These are phyloP conservation scores for Anniella stebbinsi DNA, from an alignment of 2,797 vertebrate species.

Conservation along the genomic window DNA sequence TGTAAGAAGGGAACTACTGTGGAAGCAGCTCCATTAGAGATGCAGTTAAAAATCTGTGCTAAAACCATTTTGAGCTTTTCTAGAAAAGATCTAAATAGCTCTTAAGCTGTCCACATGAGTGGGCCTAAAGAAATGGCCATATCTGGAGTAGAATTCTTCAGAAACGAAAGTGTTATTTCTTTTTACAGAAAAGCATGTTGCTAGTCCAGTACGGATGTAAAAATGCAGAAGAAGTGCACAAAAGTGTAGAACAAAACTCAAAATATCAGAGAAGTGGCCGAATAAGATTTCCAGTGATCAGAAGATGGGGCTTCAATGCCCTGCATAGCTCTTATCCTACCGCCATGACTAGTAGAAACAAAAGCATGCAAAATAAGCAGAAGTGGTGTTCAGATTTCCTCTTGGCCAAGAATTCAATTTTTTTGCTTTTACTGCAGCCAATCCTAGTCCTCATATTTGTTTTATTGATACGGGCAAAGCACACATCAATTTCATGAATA, in stretches of 20 bases:
- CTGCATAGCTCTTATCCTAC: background rate
- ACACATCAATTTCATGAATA: background rate
- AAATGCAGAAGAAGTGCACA: background rate
- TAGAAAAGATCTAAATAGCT: background rate
- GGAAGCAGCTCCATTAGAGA: background rate
- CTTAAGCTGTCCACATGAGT: background rate
- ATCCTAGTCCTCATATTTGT: too few species aligned
- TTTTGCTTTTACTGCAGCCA: background rate
- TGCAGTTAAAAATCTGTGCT: background rate
- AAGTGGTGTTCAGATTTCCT: background rate
- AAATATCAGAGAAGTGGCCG: background rate
- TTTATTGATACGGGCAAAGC: background rate
- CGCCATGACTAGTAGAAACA: background rate
- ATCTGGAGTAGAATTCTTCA: background rate
- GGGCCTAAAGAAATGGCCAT: background rate
- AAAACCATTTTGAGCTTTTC: background rate
- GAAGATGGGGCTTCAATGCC: background rate
- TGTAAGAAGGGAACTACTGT: too few species aligned
- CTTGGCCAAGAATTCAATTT: too few species aligned
- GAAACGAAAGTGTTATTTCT: background rate
- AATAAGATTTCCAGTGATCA: background rate
- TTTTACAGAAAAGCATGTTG: background rate
- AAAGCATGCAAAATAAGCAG: background rate
- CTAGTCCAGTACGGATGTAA: background rate
- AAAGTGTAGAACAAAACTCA: background rate